Percentiles rank a stretch among this genome's conserved stretches.
These are phyloP conservation scores for Erythrocercus mccallii DNA, from an alignment of 2,113 vertebrate genomes.

Conservation along the genomic window DNA sequence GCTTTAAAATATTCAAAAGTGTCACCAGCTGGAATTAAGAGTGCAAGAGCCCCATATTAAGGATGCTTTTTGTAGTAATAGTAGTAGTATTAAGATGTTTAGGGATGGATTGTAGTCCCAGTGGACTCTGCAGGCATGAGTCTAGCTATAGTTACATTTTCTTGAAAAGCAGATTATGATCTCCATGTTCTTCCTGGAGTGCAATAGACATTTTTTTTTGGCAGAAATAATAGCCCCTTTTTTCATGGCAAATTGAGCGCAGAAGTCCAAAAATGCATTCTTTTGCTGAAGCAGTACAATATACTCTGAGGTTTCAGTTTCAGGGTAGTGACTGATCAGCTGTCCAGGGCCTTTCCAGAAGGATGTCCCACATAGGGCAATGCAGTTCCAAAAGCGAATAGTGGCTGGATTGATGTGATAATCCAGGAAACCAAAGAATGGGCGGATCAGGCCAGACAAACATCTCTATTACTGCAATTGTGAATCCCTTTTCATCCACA, in stretches of 20 bases:
- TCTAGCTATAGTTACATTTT: neutral
- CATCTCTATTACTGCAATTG: neutral
- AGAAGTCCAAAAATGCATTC: neutral
- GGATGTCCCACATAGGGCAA: accelerated
- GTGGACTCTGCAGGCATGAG: neutral
- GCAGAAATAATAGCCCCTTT: neutral
- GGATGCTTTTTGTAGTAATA: neutral
- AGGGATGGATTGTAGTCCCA: neutral
- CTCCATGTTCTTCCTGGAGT: neutral
- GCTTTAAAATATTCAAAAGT: neutral
- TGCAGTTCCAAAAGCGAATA: neutral
- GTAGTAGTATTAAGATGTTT: neutral
- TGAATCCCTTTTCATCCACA: neutral
- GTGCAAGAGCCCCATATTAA: neutral
- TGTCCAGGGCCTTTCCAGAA: neutral
- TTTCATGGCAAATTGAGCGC: neutral
- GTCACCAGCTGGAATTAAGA: neutral
- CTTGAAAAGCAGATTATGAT: neutral
- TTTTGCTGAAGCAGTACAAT: neutral
- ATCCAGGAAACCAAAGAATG: neutral
- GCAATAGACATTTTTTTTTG: neutral
- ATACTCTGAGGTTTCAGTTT: neutral
- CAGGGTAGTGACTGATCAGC: neutral
- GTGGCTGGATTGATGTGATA: neutral
- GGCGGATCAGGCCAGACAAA: neutral